Conservation (phyloP, 2,113 vertebrate genomes). For the Oophaga pumilio region DNA sequence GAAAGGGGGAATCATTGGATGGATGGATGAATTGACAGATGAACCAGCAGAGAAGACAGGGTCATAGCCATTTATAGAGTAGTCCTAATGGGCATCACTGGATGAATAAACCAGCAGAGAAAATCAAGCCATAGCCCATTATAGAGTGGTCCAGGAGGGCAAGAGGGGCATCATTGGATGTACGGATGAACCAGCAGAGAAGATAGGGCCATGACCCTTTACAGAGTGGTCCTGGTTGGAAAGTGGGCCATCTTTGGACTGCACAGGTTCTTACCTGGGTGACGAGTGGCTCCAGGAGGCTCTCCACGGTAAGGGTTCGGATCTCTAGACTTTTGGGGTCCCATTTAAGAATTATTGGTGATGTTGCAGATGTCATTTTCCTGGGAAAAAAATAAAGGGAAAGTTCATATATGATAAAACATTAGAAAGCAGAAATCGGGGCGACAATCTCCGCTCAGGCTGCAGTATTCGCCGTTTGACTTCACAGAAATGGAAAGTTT, state of each 20-base stretch:
- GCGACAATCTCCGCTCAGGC: too few species aligned
- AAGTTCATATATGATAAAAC: not conserved
- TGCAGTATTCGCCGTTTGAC: too few species aligned
- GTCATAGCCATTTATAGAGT: too few species aligned
- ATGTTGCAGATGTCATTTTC: slow-evolving; percentile 84
- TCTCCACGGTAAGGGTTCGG: slow-evolving; percentile 94
- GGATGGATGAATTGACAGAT: too few species aligned
- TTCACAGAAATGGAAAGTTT: too few species aligned
- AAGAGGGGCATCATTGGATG: not conserved
- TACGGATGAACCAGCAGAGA: not conserved
- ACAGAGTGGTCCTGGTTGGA: not conserved
- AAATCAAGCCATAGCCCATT: too few species aligned
- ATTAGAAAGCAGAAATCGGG: too few species aligned
- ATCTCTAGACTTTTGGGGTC: slow-evolving; percentile 98
- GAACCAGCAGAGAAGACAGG: too few species aligned
- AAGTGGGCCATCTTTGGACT: not conserved
- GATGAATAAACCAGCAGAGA: too few species aligned
- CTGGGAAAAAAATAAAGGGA: slow-evolving; percentile 62
- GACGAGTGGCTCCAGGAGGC: slow-evolving; percentile 92
- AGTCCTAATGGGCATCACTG: too few species aligned
- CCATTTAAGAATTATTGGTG: slow-evolving; percentile 99
- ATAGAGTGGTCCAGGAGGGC: too few species aligned
- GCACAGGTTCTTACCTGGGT: slow-evolving; percentile 82
- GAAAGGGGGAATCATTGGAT: too few species aligned
- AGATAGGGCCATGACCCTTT: not conserved